Conservation (phyloP, 2,113 vertebrate species). For the Malurus alboscapulatus region DNA sequence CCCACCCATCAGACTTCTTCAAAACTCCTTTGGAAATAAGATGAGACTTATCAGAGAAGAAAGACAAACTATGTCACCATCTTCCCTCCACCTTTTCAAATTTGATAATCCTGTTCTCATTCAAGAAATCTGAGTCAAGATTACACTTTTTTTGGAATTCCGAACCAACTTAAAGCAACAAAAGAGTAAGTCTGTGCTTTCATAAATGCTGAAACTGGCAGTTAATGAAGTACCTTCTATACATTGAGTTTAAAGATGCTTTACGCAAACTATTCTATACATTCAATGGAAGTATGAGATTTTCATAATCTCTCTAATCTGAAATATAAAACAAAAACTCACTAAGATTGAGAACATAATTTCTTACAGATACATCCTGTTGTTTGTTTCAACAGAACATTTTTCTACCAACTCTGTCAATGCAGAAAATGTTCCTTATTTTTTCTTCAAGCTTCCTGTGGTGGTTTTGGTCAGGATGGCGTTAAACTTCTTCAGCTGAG, state of each 20-base stretch:
- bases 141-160: neutral
- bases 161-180: neutral
- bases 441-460: neutral
- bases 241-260: neutral
- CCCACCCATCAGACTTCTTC: constrained; percentile 95
- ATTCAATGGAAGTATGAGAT: neutral
- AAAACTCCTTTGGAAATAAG: constrained; percentile 83
- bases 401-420: neutral
- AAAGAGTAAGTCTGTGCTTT: neutral
- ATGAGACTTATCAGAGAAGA: neutral
- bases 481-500: neutral
- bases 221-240: neutral
- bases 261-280: neutral
- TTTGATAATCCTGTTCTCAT: neutral
- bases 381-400: neutral
- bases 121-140: neutral
- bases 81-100: neutral
- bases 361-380: neutral
- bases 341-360: neutral
- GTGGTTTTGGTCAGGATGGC: neutral
- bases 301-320: neutral
- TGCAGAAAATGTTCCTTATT: neutral
- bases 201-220: neutral
- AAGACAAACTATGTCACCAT: neutral
- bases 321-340: neutral